Conservation (phyloP, 2,888 invertebrate species). For the Lasioglossum lativentre region DNA sequence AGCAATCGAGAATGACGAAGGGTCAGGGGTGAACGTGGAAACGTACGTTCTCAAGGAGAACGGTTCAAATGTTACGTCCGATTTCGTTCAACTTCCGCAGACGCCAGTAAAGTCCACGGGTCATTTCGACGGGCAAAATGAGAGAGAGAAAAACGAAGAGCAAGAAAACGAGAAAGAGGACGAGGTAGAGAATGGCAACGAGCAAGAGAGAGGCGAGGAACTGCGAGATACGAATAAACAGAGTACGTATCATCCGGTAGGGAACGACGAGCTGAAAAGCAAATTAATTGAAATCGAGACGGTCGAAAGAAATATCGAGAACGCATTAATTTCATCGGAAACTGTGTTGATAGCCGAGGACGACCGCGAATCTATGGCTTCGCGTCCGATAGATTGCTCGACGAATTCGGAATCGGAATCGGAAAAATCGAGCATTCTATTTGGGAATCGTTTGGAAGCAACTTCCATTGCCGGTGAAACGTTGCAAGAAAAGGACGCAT, state of each 20-base stretch:
- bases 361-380: background rate
- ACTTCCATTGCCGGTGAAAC: background rate
- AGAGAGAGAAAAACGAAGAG: background rate
- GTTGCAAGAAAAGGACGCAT: accelerated
- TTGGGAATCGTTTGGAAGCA: no score
- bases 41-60: constrained; percentile 74
- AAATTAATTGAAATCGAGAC: constrained; percentile 73
- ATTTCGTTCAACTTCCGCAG: constrained; percentile 60
- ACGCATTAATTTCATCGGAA: constrained; percentile 54
- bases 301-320: constrained; percentile 71
- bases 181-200: background rate
- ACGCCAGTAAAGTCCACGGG: constrained; percentile 75
- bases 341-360: background rate
- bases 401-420: background rate
- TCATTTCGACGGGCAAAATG: background rate
- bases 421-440: background rate
- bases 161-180: background rate
- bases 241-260: background rate
- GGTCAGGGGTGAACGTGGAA: background rate
- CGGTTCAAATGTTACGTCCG: constrained; percentile 84
- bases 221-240: background rate
- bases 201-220: background rate
- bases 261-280: constrained; percentile 57
- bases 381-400: background rate
- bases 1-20: background rate